Conservation (phyloP, 2,113 vertebrate genomes). For the Panthera leo region DNA sequence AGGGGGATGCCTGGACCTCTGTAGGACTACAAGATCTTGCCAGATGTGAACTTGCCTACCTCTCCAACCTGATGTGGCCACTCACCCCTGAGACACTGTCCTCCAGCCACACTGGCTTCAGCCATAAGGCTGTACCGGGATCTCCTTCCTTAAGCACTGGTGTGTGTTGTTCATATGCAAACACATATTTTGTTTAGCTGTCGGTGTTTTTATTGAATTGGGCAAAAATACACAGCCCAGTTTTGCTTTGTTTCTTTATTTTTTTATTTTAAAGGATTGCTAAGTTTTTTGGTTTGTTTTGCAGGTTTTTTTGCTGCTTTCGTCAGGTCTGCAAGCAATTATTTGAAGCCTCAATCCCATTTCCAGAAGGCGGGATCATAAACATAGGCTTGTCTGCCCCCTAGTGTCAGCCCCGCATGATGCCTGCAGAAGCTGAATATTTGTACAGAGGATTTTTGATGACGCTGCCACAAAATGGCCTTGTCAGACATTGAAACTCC, state of each 20-base stretch:
- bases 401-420: background rate
- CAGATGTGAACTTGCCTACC: background rate
- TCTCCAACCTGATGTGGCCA: background rate
- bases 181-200: too few relatives aligned
- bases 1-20: too few relatives aligned
- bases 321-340: background rate
- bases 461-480: fast-evolving
- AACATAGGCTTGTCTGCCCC: constrained; percentile 43
- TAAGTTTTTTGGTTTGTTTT: background rate
- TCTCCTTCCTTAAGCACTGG: background rate
- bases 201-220: background rate
- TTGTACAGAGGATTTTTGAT: background rate
- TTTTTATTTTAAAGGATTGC: background rate
- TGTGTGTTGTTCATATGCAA: background rate
- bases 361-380: background rate
- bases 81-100: background rate
- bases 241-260: background rate
- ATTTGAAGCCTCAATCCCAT: background rate
- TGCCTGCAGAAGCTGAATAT: background rate
- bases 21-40: background rate
- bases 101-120: background rate
- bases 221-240: background rate
- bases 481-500: background rate
- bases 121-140: too few relatives aligned
- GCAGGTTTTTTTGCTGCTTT: background rate